These are phyloP conservation scores for Tetramorium parvispinum DNA, from an alignment of 1,140 invertebrate species.

Conservation along the genomic window DNA sequence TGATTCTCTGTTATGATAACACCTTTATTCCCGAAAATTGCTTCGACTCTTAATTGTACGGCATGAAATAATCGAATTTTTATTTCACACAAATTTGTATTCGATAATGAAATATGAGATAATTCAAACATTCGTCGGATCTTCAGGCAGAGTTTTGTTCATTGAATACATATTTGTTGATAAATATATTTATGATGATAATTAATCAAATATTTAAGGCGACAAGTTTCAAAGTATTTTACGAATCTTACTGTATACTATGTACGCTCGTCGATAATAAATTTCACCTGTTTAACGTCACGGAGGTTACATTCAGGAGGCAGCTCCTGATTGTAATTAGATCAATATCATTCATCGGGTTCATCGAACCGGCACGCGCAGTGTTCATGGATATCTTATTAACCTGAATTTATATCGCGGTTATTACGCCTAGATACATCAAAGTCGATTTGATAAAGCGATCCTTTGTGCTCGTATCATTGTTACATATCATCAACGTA, in stretches of 20 bases:
- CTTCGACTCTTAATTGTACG: neutral
- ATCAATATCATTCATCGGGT: constrained; percentile 41
- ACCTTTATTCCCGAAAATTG: too few species aligned
- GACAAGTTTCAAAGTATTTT: too few species aligned
- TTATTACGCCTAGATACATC: neutral
- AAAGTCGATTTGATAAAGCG: neutral
- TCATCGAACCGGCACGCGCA: constrained; percentile 7
- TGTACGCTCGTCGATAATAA: neutral
- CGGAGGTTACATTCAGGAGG: neutral
- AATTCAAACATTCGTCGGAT: neutral
- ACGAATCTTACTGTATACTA: too few species aligned
- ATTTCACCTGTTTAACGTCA: neutral
- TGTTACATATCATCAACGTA: neutral
- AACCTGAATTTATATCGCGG: constrained; percentile 18
- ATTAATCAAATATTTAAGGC: too few species aligned
- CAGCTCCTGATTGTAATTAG: neutral
- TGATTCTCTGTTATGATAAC: too few species aligned
- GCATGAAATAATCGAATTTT: neutral
- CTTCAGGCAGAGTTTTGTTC: neutral
- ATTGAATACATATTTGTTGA: neutral
- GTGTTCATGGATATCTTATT: neutral
- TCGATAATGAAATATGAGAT: neutral
- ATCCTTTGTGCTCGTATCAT: constrained; percentile 31
- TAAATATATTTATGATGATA: neutral
- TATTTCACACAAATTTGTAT: neutral